These are phyloP conservation scores for Protosalanx chinensis DNA, from an alignment of 2,797 vertebrate species.

Conservation along the genomic window DNA sequence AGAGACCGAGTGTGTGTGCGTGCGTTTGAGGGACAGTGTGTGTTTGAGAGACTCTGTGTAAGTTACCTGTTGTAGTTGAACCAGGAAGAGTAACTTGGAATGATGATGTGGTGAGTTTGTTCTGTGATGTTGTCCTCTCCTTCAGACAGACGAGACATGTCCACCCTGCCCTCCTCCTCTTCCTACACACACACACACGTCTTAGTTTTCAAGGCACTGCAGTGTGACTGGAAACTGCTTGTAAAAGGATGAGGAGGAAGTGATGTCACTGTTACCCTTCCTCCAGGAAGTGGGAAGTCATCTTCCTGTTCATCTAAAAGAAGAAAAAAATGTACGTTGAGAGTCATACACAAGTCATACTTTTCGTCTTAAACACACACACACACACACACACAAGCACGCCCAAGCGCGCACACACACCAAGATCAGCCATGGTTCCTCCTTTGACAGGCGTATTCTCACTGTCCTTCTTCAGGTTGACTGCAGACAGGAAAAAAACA, in stretches of 20 bases:
- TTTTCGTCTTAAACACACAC: slow-evolving; percentile 8
- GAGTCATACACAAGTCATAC: neutral
- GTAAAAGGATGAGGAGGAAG: neutral
- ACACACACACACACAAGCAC: neutral
- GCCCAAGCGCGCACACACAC: slow-evolving; percentile 59
- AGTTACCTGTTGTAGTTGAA: slow-evolving; percentile 92
- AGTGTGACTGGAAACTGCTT: neutral
- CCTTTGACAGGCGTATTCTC: slow-evolving; percentile 98
- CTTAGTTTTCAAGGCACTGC: neutral
- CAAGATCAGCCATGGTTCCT: slow-evolving; percentile 92
- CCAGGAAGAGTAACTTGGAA: slow-evolving; percentile 95
- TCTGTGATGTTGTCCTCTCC: slow-evolving; percentile 90
- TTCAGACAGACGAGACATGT: slow-evolving; percentile 81
- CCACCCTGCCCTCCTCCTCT: slow-evolving; percentile 86
- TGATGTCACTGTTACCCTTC: slow-evolving; percentile 79
- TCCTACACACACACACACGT: slow-evolving; percentile 72
- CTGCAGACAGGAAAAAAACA: slow-evolving; percentile 57
- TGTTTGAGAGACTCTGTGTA: neutral
- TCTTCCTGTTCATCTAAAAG: slow-evolving; percentile 93
- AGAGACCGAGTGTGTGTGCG: neutral
- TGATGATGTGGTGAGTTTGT: slow-evolving; percentile 96
- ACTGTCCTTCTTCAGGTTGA: slow-evolving; percentile 97
- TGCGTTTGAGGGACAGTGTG: neutral
- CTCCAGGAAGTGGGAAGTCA: slow-evolving; percentile 80
- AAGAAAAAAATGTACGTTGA: slow-evolving; percentile 3